Base-by-base conservation (phyloP, 2,888 invertebrate species). In the Melinaea marsaeus region DNA sequence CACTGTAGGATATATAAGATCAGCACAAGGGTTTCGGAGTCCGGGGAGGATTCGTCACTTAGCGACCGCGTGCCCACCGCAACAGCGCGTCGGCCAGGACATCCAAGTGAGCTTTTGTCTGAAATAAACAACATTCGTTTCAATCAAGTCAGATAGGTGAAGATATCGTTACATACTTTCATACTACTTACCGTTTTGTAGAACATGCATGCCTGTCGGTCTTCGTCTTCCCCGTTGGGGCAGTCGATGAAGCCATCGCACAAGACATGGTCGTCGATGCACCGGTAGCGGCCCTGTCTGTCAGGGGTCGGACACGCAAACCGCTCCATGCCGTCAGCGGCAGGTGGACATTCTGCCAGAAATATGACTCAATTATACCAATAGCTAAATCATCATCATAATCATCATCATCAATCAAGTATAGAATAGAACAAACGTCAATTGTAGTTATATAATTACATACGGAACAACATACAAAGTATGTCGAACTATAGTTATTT, bases 181-280 rank as follows among this genome's bases (percentile, higher is more conserved):
- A n/a, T n/a, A n/a, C n/a, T n/a, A 61, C 93, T 93, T 91, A 98
- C 98, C 94, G 97, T 98, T 94, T 98, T 98, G 86, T 97, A 98
- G 92, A 98, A 98, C 97, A 98, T 97, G 92, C 98, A 98, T 77
- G 96, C 95, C 86, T 96, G 96, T 79, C 97, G 92, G 82, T 98
- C 97, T 84, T 98, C 98, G 84, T 98, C 98, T 86, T 98, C 97
- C 67, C 96, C 97, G 74, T 94, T 94, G 67, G 98, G 97, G 88
- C 98, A 98, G 93, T 98, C 97, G 83, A 97, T 95, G 91, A 97
- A 98, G 71, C 97, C 98, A 87, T 98, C 97, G 88, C 98, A 98
- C 63, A 98, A 93, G 74, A 96, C 97, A 88, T 97, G 97, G 91
- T 97, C 98, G 88, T 98, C 97, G 92, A 98, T 97, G 91, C 98